Conservation (phyloP, 1,140 invertebrate species). For the Eriocheir sinensis region DNA sequence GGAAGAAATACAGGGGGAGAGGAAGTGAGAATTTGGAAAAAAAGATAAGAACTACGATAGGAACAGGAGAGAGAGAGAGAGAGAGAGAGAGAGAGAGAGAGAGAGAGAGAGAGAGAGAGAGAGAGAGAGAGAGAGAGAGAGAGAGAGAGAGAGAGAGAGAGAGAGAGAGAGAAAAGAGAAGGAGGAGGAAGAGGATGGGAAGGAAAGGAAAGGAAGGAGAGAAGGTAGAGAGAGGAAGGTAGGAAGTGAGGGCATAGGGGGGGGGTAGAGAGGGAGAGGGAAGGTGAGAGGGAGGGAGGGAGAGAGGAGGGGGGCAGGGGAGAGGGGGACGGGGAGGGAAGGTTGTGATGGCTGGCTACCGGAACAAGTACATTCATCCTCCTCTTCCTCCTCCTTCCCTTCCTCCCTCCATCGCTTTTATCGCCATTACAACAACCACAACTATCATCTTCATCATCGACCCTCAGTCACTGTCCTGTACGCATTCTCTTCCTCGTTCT, state of each 20-base stretch:
- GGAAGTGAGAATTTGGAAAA: neutral
- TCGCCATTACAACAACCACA: too few relatives aligned
- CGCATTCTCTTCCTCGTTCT: too few relatives aligned
- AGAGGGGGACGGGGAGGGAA: too few relatives aligned
- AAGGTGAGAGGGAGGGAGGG: neutral
- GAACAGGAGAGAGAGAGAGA: neutral
- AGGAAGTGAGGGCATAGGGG: neutral
- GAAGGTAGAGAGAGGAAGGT: neutral
- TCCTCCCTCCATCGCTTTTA: too few relatives aligned
- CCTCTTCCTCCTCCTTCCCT: too few relatives aligned
- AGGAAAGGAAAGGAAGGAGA: too few relatives aligned
- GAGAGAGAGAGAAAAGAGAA: conserved; percentile 23
- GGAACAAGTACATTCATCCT: too few relatives aligned
- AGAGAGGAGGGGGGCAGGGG: too few relatives aligned
- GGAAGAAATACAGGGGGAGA: neutral
- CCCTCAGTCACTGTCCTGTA: too few relatives aligned
- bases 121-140: conserved; percentile 22
- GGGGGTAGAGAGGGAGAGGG: too few relatives aligned
- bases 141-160: conserved; percentile 22
- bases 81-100: neutral
- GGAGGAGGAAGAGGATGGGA: conserved; percentile 6
- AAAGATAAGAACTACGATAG: neutral
- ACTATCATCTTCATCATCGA: too few relatives aligned
- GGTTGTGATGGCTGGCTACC: too few relatives aligned
- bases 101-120: conserved; percentile 23